A percentile compares a stretch with the other conserved stretches of the same genome.
Evolutionary conservation across 2,113 vertebrate genomes (phyloP).

Genomic region (Sinocyclocheilus anshuiensis): DNA sequence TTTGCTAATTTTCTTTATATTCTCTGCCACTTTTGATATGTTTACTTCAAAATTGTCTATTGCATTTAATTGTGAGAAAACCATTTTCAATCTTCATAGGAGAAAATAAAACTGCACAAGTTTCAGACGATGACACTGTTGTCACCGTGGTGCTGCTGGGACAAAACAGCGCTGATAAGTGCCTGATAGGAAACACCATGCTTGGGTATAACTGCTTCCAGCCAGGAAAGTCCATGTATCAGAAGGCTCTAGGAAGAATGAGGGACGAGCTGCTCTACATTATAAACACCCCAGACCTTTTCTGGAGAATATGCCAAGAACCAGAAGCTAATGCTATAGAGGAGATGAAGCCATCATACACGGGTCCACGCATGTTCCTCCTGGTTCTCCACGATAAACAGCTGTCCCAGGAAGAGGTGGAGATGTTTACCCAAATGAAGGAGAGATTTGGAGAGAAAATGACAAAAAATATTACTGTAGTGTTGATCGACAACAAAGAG

Average conservation of each 20-base stretch:
- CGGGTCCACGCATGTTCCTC: background rate
- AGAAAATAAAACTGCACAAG: background rate
- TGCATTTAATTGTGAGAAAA: background rate
- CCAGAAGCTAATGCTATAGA: background rate
- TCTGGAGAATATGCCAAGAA: background rate
- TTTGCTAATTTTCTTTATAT: background rate
- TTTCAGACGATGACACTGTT: background rate
- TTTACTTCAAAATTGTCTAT: background rate
- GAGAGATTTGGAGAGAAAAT: background rate
- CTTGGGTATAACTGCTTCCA: background rate
- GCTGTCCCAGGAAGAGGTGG: background rate
- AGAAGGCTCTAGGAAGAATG: background rate
- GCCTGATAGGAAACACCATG: slow-evolving; percentile 27
- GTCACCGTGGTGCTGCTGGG: slow-evolving; percentile 10
- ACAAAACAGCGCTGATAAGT: background rate
- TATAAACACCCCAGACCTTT: slow-evolving; percentile 19
- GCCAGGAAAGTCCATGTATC: background rate
- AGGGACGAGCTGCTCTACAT: background rate
- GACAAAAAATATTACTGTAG: background rate
- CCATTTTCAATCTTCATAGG: background rate
- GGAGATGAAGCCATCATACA: background rate
- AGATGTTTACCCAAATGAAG: background rate
- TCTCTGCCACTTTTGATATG: background rate
- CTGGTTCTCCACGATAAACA: slow-evolving; percentile 5
- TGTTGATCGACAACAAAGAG: background rate